Conservation (phyloP, 2,888 invertebrate genomes). For the Hofmannophila pseudospretella region DNA sequence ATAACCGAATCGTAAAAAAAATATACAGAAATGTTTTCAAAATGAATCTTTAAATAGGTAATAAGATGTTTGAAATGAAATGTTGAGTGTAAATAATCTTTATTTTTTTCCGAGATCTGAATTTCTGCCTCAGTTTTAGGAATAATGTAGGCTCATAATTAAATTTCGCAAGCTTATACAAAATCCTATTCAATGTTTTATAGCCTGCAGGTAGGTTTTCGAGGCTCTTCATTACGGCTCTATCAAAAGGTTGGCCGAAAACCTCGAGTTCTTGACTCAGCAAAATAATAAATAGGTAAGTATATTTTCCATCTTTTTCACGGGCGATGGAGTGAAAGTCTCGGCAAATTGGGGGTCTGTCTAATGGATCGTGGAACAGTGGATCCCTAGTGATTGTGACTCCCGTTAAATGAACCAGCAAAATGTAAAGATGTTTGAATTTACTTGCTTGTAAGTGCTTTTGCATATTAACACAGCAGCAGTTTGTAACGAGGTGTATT, state of each 20-base stretch:
- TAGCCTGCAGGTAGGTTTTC: constrained; percentile 17
- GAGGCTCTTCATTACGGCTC: constrained; percentile 27
- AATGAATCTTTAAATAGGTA: no score
- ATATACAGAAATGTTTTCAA: no score
- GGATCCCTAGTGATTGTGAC: constrained; percentile 25
- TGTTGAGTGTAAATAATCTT: no score
- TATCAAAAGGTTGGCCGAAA: constrained; percentile 26
- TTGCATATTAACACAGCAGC: constrained; percentile 9
- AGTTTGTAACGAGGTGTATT: no score
- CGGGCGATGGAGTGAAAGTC: constrained; percentile 27
- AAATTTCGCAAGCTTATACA: not conserved
- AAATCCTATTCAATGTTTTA: constrained; percentile 11
- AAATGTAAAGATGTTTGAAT: constrained; percentile 36
- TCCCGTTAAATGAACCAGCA: constrained; percentile 13
- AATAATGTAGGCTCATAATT: not conserved
- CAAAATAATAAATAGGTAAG: constrained; percentile 28
- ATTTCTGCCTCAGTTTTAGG: no score
- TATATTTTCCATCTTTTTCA: constrained; percentile 34
- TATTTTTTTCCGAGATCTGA: no score
- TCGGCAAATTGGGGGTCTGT: constrained; percentile 47
- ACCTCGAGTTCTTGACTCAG: constrained; percentile 30
- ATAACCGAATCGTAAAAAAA: no score
- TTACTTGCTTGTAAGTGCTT: constrained; percentile 38
- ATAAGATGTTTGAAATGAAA: no score
- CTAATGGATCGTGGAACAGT: constrained; percentile 46